phyloP scores from a whole-genome alignment of 2,888 invertebrate species.

The Euproctis similis region DNA sequence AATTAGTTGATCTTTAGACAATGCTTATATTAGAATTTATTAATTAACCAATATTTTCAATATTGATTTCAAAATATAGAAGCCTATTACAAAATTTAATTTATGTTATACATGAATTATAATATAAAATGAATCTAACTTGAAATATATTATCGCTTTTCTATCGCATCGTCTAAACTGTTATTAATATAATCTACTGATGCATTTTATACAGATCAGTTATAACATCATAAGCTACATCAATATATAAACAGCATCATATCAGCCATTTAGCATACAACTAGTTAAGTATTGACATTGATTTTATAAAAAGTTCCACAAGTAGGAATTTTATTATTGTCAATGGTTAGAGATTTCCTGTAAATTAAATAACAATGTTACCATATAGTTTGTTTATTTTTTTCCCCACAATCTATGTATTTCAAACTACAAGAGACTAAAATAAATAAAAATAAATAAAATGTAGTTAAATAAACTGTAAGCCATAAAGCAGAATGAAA shows the following conservation, averaged over 20 bases:
- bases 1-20: constrained; percentile 33
- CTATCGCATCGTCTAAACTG: too few relatives aligned
- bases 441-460: constrained; percentile 6
- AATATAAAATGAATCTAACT: too few relatives aligned
- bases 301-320: constrained; percentile 67
- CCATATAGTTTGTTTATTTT: constrained; percentile 47
- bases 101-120: too few relatives aligned
- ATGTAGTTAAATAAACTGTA: constrained; percentile 9
- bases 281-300: constrained; percentile 71
- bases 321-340: constrained; percentile 64
- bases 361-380: constrained; percentile 75
- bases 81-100: too few relatives aligned
- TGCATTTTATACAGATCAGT: too few relatives aligned
- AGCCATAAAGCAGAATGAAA: constrained; percentile 5
- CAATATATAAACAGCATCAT: constrained; percentile 55
- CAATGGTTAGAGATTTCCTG: constrained; percentile 71
- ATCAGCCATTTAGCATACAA: constrained; percentile 60
- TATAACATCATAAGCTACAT: constrained; percentile 35
- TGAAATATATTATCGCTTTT: too few relatives aligned
- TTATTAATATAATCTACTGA: too few relatives aligned
- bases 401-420: constrained; percentile 13
- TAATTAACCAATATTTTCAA: too few relatives aligned
- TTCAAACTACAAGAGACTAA: constrained; percentile 12
- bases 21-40: constrained; percentile 34
- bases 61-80: too few relatives aligned